Conservation (phyloP, 30 jellyfish, hydroid and myxozoan species). For the Hydra vulgaris region DNA sequence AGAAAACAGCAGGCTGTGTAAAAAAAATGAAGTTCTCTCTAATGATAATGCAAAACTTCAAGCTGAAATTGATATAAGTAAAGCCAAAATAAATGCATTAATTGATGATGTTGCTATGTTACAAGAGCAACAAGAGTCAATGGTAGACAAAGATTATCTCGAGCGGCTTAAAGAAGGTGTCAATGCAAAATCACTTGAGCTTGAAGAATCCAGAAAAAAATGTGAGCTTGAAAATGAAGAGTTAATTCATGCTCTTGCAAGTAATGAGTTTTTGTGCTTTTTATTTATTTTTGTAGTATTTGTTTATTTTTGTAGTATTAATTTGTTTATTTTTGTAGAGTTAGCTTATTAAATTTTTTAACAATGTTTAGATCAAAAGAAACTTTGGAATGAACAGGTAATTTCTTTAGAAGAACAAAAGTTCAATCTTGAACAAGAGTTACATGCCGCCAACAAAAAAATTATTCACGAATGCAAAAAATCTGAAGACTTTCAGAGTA, state of each 20-base stretch:
- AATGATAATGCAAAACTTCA: neutral
- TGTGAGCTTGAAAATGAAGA: conserved; percentile 9
- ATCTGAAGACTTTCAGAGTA: neutral
- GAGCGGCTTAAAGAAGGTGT: conserved; percentile 19
- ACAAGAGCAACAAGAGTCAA: conserved; percentile 6
- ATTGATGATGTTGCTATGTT: neutral
- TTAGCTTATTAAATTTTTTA: too few species aligned
- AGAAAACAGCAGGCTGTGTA: neutral
- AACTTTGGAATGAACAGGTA: neutral
- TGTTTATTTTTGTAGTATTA: neutral
- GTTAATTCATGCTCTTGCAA: neutral
- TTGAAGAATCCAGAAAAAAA: conserved; percentile 5
- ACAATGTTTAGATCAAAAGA: neutral
- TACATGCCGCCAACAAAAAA: neutral
- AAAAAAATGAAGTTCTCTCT: neutral
- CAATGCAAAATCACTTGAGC: conserved; percentile 6
- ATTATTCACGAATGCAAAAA: neutral
- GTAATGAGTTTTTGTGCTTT: neutral
- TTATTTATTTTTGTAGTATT: too few species aligned
- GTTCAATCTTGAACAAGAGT: neutral
- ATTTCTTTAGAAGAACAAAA: neutral
- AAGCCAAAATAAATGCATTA: neutral
- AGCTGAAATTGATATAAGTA: neutral
- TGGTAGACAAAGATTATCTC: conserved; percentile 4
- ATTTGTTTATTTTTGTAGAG: neutral